These are phyloP conservation scores for Caenorhabditis plicata DNA, from an alignment of 2,888 invertebrate genomes.

Conservation along the genomic window DNA sequence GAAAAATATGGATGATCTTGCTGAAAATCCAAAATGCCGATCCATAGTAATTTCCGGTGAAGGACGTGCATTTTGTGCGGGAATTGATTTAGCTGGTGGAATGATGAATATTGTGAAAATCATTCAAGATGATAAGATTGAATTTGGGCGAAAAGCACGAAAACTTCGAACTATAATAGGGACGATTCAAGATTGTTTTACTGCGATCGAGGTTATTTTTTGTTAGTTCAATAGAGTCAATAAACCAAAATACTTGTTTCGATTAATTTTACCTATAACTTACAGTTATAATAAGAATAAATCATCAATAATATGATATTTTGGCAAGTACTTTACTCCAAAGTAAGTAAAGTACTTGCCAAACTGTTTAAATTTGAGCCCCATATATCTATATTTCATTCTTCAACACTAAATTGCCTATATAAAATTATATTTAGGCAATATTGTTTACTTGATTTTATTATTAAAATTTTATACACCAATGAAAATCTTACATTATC, in stretches of 20 bases:
- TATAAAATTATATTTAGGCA: too few relatives aligned
- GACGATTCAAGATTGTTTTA: constrained; percentile 38
- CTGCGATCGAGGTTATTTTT: constrained; percentile 33
- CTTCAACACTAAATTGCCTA: too few relatives aligned
- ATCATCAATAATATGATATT: neutral
- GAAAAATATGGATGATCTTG: constrained; percentile 78
- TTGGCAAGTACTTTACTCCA: too few relatives aligned
- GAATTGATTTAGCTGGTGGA: constrained; percentile 74
- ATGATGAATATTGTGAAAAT: constrained; percentile 33
- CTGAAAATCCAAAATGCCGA: constrained; percentile 79
- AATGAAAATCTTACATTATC: too few relatives aligned
- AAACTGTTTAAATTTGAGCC: too few relatives aligned
- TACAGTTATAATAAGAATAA: too few relatives aligned
- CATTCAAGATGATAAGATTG: constrained; percentile 35
- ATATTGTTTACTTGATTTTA: too few relatives aligned
- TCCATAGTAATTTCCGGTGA: constrained; percentile 82
- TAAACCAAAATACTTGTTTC: too few relatives aligned
- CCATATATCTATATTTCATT: too few relatives aligned
- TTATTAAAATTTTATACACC: too few relatives aligned
- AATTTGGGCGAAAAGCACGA: constrained; percentile 42
- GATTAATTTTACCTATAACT: too few relatives aligned
- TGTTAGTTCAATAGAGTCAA: neutral
- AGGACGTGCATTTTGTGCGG: constrained; percentile 85
- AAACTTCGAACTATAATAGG: constrained; percentile 27
- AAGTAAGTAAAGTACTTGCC: too few relatives aligned